Evolutionary conservation across 2,113 vertebrate species (phyloP).

Genomic region (Callopanchax toddi): DNA sequence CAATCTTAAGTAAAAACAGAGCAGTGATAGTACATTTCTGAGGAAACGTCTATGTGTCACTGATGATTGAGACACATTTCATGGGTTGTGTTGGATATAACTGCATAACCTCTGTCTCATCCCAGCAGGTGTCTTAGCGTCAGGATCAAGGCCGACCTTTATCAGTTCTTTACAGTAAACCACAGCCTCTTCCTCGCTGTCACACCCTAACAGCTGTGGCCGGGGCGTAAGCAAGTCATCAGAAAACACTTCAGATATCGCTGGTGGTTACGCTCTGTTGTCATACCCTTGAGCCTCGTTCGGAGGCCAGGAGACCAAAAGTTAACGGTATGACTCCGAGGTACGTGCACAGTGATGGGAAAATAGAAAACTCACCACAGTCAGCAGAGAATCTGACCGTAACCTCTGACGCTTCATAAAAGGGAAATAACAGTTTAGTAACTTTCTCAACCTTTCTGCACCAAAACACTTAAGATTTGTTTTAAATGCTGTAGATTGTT

Average conservation of each 20-base stretch:
- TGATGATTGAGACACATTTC: neutral
- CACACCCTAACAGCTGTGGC: slow-evolving; percentile 69
- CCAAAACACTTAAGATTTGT: neutral
- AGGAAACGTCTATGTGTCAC: slow-evolving; percentile 1
- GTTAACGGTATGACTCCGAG: slow-evolving; percentile 52
- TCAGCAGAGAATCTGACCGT: slow-evolving; percentile 9
- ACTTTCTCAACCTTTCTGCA: slow-evolving; percentile 17
- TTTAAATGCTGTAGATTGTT: too few relatives aligned
- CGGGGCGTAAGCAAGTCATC: slow-evolving; percentile 54
- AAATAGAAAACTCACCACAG: slow-evolving; percentile 24
- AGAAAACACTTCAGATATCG: slow-evolving; percentile 65
- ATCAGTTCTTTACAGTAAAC: slow-evolving; percentile 73
- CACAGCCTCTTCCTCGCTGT: slow-evolving; percentile 49
- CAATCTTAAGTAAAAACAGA: too few relatives aligned
- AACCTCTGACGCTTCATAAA: slow-evolving; percentile 6
- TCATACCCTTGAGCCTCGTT: slow-evolving; percentile 53
- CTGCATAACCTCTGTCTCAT: slow-evolving; percentile 45
- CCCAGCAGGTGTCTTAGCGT: slow-evolving; percentile 74
- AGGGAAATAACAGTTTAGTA: slow-evolving; percentile 34
- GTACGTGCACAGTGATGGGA: slow-evolving; percentile 42
- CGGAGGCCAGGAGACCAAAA: slow-evolving; percentile 16
- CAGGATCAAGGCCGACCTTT: slow-evolving; percentile 60
- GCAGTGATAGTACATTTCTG: too few relatives aligned
- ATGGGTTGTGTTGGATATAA: neutral
- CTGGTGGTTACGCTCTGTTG: slow-evolving; percentile 37